A percentile compares a stretch with the other conserved stretches of the same genome.
phyloP scores from a whole-genome alignment of 2,888 invertebrate species.

The Pecten maximus region DNA sequence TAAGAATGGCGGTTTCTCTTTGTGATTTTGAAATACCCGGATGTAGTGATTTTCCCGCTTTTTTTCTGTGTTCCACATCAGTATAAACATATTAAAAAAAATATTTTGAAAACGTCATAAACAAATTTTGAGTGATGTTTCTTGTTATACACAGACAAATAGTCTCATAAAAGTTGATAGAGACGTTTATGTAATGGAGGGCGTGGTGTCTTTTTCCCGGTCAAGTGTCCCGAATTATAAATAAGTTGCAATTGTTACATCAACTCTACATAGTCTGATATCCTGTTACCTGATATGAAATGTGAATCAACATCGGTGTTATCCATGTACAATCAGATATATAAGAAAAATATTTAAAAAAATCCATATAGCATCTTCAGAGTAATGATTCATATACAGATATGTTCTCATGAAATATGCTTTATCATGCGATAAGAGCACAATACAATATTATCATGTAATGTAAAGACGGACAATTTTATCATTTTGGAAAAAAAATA shows the following conservation, averaged over 20 bases:
- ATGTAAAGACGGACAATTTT: not conserved
- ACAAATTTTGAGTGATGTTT: too few relatives aligned
- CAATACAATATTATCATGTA: not conserved
- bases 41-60: too few relatives aligned
- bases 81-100: too few relatives aligned
- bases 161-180: too few relatives aligned
- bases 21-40: too few relatives aligned
- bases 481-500: not conserved
- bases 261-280: not conserved
- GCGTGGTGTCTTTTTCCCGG: not conserved
- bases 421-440: not conserved
- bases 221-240: not conserved
- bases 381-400: not conserved
- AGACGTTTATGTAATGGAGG: not conserved
- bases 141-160: too few relatives aligned
- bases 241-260: not conserved
- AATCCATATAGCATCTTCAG: not conserved
- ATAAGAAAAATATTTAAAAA: not conserved
- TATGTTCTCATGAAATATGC: not conserved
- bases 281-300: not conserved
- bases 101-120: too few relatives aligned
- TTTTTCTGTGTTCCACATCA: too few relatives aligned
- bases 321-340: too few relatives aligned
- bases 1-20: too few relatives aligned
- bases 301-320: too few relatives aligned